Evolutionary conservation across 64 coral and sea anemone genomes (phyloP).

Genomic region (Cladopsammia gracilis): DNA sequence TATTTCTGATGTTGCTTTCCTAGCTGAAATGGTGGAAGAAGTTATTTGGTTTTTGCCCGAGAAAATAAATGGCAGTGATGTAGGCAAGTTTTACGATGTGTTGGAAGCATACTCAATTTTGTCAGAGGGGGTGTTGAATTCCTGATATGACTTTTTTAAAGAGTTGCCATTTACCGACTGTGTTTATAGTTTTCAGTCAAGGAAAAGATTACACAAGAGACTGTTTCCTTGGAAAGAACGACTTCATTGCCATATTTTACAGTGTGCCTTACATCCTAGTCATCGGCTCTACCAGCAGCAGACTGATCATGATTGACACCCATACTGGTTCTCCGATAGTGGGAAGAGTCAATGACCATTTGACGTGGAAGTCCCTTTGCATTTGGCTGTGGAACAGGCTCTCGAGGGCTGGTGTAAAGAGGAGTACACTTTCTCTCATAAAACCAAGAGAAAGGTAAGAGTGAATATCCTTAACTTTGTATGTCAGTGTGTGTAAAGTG

Average conservation of each 20-base stretch:
- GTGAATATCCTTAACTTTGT: background rate
- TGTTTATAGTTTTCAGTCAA: background rate
- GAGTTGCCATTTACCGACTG: background rate
- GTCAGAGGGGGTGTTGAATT: background rate
- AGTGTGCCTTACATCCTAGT: conserved; percentile 16
- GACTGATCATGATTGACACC: conserved; percentile 7
- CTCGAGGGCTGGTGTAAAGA: background rate
- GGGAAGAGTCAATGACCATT: background rate
- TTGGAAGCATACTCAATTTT: conserved; percentile 11
- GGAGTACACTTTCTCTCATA: background rate
- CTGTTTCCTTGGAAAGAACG: background rate
- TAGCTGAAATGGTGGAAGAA: background rate
- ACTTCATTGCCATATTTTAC: conserved; percentile 11
- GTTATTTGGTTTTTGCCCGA: conserved; percentile 18
- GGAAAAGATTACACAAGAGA: background rate
- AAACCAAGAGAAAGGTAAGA: conserved; percentile 6
- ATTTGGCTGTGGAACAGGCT: conserved; percentile 1
- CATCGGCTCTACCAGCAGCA: conserved; percentile 10
- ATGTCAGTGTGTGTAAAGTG: background rate
- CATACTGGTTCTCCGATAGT: background rate
- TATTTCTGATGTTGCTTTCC: too few relatives aligned
- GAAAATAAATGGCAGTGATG: conserved; percentile 28
- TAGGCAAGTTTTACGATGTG: conserved; percentile 41
- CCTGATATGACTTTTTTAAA: background rate
- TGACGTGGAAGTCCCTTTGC: background rate